Percentiles rank a stretch among this genome's conserved stretches.
Conservation (phyloP, 2,113 vertebrate genomes). For the Hassar affinis region DNA sequence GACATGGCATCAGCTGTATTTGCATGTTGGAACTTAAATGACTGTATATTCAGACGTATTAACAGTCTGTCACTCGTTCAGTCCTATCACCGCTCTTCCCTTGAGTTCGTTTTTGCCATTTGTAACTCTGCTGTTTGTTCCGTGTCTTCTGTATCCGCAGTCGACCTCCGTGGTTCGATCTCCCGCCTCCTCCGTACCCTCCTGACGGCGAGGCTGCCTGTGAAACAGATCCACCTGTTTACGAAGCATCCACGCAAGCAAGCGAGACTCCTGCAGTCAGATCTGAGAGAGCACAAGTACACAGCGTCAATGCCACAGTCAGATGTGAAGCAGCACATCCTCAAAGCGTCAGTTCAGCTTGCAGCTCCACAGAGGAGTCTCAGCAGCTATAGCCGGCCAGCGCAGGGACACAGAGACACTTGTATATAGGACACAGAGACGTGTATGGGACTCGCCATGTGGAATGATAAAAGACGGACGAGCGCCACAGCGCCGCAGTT, state of each 20-base stretch:
- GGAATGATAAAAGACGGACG: background rate
- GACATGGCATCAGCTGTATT: background rate
- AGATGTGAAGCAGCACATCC: slow-evolving; percentile 2
- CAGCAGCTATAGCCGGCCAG: slow-evolving; percentile 23
- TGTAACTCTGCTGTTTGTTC: background rate
- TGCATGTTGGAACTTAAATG: background rate
- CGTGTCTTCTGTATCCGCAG: slow-evolving; percentile 52
- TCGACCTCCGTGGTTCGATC: slow-evolving; percentile 94
- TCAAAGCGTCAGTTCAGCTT: background rate
- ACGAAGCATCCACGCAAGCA: slow-evolving; percentile 66
- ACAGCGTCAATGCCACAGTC: background rate
- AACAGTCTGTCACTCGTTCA: background rate
- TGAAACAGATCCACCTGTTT: slow-evolving; percentile 83
- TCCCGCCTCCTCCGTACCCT: slow-evolving; percentile 91
- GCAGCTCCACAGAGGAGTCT: slow-evolving; percentile 11
- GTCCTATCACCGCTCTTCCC: background rate
- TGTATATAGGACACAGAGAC: slow-evolving; percentile 28
- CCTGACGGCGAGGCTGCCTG: slow-evolving; percentile 73
- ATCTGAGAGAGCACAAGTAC: slow-evolving; percentile 7
- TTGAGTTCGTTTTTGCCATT: background rate
- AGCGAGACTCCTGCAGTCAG: background rate
- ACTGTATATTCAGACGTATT: background rate
- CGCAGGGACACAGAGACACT: background rate
- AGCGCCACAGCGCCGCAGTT: background rate
- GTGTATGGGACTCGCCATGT: background rate